A percentile compares a stretch with the other conserved stretches of the same genome.
These are phyloP conservation scores for Sarcophaga bullata DNA, from an alignment of 1,140 invertebrate genomes.

Conservation along the genomic window DNA sequence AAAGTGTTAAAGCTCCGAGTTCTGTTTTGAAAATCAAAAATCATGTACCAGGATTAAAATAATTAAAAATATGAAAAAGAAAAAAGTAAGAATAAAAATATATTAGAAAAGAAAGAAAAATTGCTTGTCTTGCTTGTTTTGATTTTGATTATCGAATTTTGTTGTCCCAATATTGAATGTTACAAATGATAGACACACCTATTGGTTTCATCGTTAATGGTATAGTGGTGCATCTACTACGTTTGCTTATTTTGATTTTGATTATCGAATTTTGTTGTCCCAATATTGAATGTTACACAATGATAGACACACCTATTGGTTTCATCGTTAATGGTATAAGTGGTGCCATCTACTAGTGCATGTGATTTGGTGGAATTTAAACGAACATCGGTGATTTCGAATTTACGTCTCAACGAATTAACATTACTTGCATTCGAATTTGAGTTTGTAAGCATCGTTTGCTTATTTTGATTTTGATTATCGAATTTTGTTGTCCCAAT, in stretches of 20 bases:
- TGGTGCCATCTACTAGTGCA: slow-evolving; percentile 69
- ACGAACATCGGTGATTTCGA: slow-evolving; percentile 74
- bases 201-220: slow-evolving; percentile 51
- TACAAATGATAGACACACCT: slow-evolving; percentile 46
- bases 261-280: neutral
- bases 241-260: too few species aligned
- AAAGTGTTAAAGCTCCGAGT: too few species aligned
- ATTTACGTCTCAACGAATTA: slow-evolving; percentile 60
- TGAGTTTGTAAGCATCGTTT: neutral
- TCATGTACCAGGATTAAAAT: too few species aligned
- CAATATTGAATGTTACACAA: slow-evolving; percentile 27
- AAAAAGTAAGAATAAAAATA: too few species aligned
- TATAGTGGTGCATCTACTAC: slow-evolving; percentile 68
- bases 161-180: neutral
- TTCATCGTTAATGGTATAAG: slow-evolving; percentile 56
- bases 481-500: neutral
- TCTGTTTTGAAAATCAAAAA: too few species aligned
- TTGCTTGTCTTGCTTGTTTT: too few species aligned
- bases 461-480: too few species aligned
- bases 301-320: slow-evolving; percentile 47
- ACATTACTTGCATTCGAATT: slow-evolving; percentile 16
- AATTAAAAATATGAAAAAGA: too few species aligned
- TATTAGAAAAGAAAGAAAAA: too few species aligned
- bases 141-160: neutral
- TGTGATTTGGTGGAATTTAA: slow-evolving; percentile 77